phyloP scores from a whole-genome alignment of 2,888 invertebrate species.

The Julus scandinavius region DNA sequence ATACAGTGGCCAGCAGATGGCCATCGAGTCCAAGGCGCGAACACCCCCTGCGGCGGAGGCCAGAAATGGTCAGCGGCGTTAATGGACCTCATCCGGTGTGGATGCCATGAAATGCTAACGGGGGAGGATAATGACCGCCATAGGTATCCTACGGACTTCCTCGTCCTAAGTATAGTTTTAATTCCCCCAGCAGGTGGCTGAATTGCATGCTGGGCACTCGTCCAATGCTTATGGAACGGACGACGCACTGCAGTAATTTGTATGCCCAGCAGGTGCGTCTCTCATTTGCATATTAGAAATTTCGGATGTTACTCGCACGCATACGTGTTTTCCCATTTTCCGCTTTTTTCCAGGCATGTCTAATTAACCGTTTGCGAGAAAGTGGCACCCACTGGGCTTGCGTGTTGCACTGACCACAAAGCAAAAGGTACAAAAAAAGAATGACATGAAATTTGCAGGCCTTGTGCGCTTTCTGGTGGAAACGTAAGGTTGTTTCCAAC shows the following conservation, averaged over 20 bases:
- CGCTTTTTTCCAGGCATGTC: not conserved
- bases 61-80: not conserved
- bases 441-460: not conserved
- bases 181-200: constrained; percentile 25
- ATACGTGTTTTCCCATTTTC: not conserved
- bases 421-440: not conserved
- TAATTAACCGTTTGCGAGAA: not conserved
- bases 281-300: constrained; percentile 28
- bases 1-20: not conserved
- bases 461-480: not conserved
- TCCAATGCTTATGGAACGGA: not conserved
- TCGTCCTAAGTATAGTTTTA: not conserved
- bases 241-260: constrained; percentile 39
- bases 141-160: not conserved
- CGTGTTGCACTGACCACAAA: not conserved
- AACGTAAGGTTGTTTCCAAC: not conserved
- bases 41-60: not conserved
- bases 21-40: constrained; percentile 11
- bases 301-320: not conserved
- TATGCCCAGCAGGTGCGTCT: constrained; percentile 41
- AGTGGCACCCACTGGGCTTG: constrained; percentile 18
- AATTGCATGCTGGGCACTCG: constrained; percentile 19
- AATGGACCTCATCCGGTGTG: constrained; percentile 35
- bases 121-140: not conserved
- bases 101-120: not conserved